Evolutionary conservation across 64 coral and sea anemone genomes (phyloP).

Genomic region (Catalaphyllia jardinei): DNA sequence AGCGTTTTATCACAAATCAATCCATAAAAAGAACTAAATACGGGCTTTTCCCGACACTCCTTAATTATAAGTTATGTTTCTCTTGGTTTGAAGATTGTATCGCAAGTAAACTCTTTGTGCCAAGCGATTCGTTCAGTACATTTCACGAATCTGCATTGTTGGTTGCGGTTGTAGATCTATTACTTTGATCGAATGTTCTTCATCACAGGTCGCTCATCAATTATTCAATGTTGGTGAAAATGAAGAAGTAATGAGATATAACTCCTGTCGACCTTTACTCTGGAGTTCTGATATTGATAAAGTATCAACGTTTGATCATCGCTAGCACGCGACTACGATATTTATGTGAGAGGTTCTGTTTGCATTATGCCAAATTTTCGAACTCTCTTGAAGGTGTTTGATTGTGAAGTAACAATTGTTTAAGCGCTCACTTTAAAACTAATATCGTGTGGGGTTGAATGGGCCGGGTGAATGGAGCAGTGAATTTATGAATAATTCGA

Average conservation of each 20-base stretch:
- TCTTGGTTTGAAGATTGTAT: not conserved
- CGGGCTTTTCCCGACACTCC: not conserved
- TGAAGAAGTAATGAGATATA: not conserved
- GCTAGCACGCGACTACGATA: not conserved
- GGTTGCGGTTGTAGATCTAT: conserved; percentile 5
- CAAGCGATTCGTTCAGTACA: not conserved
- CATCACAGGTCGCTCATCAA: not conserved
- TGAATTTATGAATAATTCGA: not conserved
- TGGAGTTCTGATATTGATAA: not conserved
- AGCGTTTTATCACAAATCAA: not conserved
- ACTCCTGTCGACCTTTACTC: not conserved
- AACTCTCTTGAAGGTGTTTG: not conserved
- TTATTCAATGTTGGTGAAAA: conserved; percentile 5
- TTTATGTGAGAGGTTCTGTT: not conserved
- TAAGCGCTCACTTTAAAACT: not conserved
- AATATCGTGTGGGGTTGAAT: not conserved
- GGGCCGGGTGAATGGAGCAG: not conserved
- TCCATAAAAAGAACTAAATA: not conserved
- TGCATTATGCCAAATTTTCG: not conserved
- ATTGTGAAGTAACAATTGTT: not conserved
- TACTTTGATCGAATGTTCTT: not conserved
- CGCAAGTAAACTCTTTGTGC: not conserved
- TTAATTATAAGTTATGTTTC: conserved; percentile 3
- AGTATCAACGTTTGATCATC: not conserved
- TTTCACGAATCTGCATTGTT: not conserved